Evolutionary conservation across 1,140 invertebrate species (phyloP).

Genomic region (Conus betulinus): DNA sequence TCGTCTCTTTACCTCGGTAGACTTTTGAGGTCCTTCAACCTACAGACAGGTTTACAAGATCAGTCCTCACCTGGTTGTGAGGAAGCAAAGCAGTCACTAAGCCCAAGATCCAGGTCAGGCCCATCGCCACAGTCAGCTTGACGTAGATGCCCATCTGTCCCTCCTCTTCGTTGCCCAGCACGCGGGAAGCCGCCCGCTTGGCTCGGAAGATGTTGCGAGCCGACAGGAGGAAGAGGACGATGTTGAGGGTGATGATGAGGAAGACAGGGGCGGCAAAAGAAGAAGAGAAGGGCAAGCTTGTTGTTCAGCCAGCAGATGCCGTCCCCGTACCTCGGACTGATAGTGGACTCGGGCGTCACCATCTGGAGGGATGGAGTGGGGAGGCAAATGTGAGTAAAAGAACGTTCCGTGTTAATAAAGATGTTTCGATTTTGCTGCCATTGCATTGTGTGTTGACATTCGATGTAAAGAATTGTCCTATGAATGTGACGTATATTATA

Average conservation of each 20-base stretch:
- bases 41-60: no score
- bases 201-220: constrained; percentile 76
- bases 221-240: constrained; percentile 64
- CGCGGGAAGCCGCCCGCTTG: constrained; percentile 26
- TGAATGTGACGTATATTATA: no score
- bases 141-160: constrained; percentile 76
- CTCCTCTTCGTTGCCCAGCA: constrained; percentile 35
- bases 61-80: constrained; percentile 16
- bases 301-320: constrained; percentile 75
- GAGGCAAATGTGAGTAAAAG: constrained; percentile 70
- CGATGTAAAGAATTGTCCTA: no score
- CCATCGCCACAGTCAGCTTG: constrained; percentile 74
- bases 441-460: no score
- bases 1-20: no score
- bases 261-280: constrained; percentile 72
- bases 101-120: constrained; percentile 70
- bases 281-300: constrained; percentile 58
- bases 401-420: no score
- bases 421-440: no score
- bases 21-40: no score
- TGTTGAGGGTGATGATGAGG: constrained; percentile 65
- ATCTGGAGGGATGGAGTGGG: constrained; percentile 75
- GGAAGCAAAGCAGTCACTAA: constrained; percentile 59
- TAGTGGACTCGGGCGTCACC: background rate
- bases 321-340: constrained; percentile 59